Evolutionary conservation across 30 jellyfish, hydroid and myxozoan genomes (phyloP), one percentile per base, ranked within the genome.

Genomic region (Clytia hemisphaerica): DNA sequence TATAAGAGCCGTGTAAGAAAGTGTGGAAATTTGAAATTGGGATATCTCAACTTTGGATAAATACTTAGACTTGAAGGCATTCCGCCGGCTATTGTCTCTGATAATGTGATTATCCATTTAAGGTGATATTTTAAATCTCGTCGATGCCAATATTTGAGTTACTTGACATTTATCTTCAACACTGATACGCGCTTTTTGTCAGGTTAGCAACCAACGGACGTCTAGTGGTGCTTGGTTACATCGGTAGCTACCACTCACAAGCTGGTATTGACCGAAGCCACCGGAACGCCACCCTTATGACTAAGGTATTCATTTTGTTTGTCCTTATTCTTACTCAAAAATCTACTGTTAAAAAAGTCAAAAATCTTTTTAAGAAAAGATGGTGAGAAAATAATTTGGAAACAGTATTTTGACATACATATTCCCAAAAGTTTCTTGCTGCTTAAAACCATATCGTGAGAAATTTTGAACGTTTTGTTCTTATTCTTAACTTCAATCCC

Each of bases 191-290:
- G 70, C 30, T 15, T 46, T 22, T 25, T 25, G 45, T 26, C 46
- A 85, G 95, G 69, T 12, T 77, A n/a, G 95, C 93, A 16, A 32
- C 70, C 6, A 76, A 80, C 16, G 95, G 93, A 7, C 88, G 95
- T 6, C 63, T 85, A 48, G 55, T 85, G 18, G 79, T 82, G 5
- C 78, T 85, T 24, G 95, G 95, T 12, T 85, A 67, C 71, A 85
- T 85, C 9, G 54, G 78, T 2, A 85, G 95, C 32, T 85, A 85
- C 47, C 84, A 50, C 45, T 61, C 93, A 18, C 95, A 93, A 24
- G 93, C 93, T 24, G 95, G 95, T 15, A 83, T 85, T 14, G 95
- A 85, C 45, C 68, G 93, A 29, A 63, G 84, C 45, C 84, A 58
- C 45, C 73, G 75, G 36, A 85, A 85, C 62, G 83, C 93, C 5